These are phyloP conservation scores for Digitonthophagus gazella DNA, from an alignment of 2,888 invertebrate genomes.

Conservation along the genomic window DNA sequence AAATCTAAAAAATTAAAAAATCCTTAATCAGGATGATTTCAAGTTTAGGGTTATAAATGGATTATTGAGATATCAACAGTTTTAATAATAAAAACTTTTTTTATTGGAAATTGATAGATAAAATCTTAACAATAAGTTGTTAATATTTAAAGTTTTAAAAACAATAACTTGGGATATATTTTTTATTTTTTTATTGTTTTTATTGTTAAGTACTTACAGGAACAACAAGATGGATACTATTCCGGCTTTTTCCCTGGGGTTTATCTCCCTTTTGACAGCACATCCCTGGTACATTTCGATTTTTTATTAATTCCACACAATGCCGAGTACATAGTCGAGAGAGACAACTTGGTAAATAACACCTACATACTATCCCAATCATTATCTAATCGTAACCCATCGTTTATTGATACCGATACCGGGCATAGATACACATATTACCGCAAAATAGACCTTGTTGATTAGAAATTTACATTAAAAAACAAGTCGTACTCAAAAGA, in stretches of 20 bases:
- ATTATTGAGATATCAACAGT: conserved; percentile 31
- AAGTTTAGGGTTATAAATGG: conserved; percentile 62
- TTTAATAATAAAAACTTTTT: conserved; percentile 6
- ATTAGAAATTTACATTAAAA: too few relatives aligned
- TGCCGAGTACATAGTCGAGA: neutral
- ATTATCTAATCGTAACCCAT: neutral
- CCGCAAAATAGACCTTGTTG: too few relatives aligned
- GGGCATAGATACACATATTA: neutral
- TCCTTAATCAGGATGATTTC: conserved; percentile 57
- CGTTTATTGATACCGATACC: neutral
- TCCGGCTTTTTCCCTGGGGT: conserved; percentile 31
- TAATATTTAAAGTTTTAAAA: neutral
- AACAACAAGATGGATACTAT: conserved; percentile 29
- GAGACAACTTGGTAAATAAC: neutral
- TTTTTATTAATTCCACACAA: neutral
- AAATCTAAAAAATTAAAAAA: conserved; percentile 58
- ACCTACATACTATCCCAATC: neutral
- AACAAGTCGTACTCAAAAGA: too few relatives aligned
- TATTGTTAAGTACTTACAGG: conserved; percentile 30
- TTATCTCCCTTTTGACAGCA: conserved; percentile 22
- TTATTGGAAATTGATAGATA: neutral
- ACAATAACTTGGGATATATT: neutral
- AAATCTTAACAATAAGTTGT: neutral
- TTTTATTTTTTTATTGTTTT: neutral
- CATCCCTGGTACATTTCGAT: conserved; percentile 24